phyloP scores from a whole-genome alignment of 2,113 vertebrate genomes.

The Osmerus mordax region DNA sequence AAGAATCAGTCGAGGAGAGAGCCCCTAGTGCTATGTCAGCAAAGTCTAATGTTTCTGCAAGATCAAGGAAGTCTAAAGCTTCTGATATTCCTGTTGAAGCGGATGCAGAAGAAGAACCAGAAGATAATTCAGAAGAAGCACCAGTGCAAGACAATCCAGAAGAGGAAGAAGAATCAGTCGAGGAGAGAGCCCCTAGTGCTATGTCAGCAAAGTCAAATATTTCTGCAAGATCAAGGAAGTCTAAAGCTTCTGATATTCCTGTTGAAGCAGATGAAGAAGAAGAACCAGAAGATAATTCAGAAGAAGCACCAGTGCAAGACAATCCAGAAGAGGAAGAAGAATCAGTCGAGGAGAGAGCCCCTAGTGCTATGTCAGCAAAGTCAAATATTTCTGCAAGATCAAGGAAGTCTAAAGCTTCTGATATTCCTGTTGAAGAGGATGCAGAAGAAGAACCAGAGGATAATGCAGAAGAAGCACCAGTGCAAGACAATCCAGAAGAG shows the following conservation, averaged over 20 bases:
- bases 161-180: constrained; percentile 13
- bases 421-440: background rate
- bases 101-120: background rate
- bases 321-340: constrained; percentile 8
- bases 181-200: constrained; percentile 36
- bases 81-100: constrained; percentile 15
- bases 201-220: constrained; percentile 49
- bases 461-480: background rate
- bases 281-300: background rate
- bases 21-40: constrained; percentile 46
- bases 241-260: constrained; percentile 30
- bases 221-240: constrained; percentile 26
- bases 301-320: background rate
- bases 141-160: background rate
- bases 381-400: constrained; percentile 35
- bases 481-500: too few relatives aligned
- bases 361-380: constrained; percentile 48
- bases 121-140: background rate
- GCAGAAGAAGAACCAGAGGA: background rate
- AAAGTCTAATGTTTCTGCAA: constrained; percentile 43
- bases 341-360: constrained; percentile 23
- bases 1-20: constrained; percentile 27
- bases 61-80: constrained; percentile 21
- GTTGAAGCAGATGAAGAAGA: background rate
- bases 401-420: constrained; percentile 34